Evolutionary conservation across 2,797 vertebrate genomes (phyloP).

Genomic region (Taenioides sp.): DNA sequence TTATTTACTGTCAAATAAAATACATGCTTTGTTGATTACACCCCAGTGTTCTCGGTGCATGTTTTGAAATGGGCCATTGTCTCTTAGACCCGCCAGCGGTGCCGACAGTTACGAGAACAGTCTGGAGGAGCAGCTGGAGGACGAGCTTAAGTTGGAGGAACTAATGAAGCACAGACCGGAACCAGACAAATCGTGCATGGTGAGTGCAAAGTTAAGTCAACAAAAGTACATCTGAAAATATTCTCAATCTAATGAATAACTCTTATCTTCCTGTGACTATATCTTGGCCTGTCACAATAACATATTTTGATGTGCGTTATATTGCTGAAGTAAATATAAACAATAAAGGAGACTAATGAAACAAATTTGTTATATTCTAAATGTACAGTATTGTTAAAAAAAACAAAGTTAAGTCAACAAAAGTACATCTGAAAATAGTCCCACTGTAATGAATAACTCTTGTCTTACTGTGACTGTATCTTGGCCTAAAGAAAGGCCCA

Average conservation of each 20-base stretch:
- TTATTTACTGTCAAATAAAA: slow-evolving; percentile 6
- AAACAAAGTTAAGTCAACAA: no score
- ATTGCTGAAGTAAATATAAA: no score
- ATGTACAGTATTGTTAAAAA: no score
- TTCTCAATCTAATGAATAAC: background rate
- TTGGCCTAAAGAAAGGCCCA: no score
- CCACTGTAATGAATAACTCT: no score
- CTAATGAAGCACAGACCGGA: slow-evolving; percentile 88
- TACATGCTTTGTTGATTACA: background rate
- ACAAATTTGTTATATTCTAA: no score
- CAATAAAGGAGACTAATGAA: no score
- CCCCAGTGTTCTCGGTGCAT: background rate
- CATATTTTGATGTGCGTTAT: no score
- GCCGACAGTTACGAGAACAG: slow-evolving; percentile 87
- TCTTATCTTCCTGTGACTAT: slow-evolving; percentile 12
- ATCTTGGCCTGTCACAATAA: background rate
- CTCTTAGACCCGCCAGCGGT: slow-evolving; percentile 77
- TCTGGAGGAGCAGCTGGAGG: slow-evolving; percentile 89
- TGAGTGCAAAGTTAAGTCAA: slow-evolving; percentile 55
- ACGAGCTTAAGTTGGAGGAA: slow-evolving; percentile 88
- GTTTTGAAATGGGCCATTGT: slow-evolving; percentile 29
- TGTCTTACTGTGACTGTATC: no score
- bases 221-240: slow-evolving; percentile 15
- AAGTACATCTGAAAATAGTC: no score
- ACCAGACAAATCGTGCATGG: slow-evolving; percentile 90